Base-by-base conservation (phyloP, 1,140 invertebrate species). In the Branchinecta lynchi region DNA sequence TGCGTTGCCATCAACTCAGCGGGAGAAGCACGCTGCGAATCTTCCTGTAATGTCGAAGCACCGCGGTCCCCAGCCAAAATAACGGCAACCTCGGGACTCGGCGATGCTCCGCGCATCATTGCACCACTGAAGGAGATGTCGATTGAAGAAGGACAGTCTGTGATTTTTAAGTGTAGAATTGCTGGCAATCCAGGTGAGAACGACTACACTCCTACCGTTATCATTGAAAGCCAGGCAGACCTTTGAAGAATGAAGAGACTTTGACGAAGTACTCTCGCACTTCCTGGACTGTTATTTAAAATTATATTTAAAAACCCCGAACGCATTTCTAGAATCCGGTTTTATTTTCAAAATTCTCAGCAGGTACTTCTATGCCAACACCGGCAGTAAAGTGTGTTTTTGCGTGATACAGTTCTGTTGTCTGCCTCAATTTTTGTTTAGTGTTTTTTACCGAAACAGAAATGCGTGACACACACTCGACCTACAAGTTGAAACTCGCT, bases 1-100 rank as follows among this genome's bases (percentile, higher is more conserved):
- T 93, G 90, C 77, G 92, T 96, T 10, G 92, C 91, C 3, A 89
- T 95, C 43, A 96, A 95, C 76, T 85, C 84, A 68, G 86, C 86
- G 60, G 93, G 93, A 65, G 90, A 94, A 80, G 90, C 90, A 32
- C 84, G 93, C 71, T 96, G 92, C 76, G 89, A 93, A 77, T 90
- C 89, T 7, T 87, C 89, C 75, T 89, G 89, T 72, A 78, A 82
- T 44, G 85, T 93, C 0, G 86, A 84, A 75, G 83, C 85, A 32
- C 44, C 69, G 17, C 51, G 68, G 9, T 46, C 68, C 70, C 17
- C 68, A 15, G 44, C 71, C 32, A 68, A 68, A 71, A 71, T 51
- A 65, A 45, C 60, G 20, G 6, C 72, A 17, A 60, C 12, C 17
- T 66, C 67, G 12, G 68, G 71, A 5, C 44, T 68, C 21, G 83